Percentiles rank a stretch among this genome's conserved stretches.
Conservation (phyloP, 1,140 invertebrate genomes). For the Drusus annulatus region DNA sequence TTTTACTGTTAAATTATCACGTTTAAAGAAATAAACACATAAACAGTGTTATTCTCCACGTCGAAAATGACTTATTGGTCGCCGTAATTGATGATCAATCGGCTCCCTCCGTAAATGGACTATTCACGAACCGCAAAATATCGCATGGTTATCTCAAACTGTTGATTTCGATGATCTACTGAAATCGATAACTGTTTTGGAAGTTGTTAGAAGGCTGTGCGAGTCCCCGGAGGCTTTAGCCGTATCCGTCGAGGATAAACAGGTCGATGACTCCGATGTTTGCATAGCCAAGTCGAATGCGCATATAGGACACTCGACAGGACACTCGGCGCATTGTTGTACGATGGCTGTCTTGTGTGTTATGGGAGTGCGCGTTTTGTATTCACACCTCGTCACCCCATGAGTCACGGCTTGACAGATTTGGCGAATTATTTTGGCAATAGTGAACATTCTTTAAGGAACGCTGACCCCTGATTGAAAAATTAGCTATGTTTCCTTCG, state of each 20-base stretch:
- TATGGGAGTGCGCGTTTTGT: slow-evolving; percentile 27
- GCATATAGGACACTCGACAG: slow-evolving; percentile 8
- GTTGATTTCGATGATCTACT: too few relatives aligned
- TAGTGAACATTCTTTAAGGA: slow-evolving; percentile 32
- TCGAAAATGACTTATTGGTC: not conserved
- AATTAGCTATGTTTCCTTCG: not conserved
- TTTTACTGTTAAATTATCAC: too few relatives aligned
- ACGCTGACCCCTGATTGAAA: slow-evolving; percentile 32
- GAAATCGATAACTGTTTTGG: too few relatives aligned
- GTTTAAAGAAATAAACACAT: too few relatives aligned
- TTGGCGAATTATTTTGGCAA: slow-evolving; percentile 44
- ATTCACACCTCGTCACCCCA: slow-evolving; percentile 30
- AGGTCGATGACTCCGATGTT: slow-evolving; percentile 17
- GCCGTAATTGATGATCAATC: not conserved
- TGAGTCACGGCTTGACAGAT: slow-evolving; percentile 31
- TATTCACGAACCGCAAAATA: too few relatives aligned
- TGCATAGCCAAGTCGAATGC: not conserved
- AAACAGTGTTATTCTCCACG: not conserved
- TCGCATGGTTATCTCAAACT: too few relatives aligned
- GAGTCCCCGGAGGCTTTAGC: too few relatives aligned
- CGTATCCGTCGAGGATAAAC: not conserved
- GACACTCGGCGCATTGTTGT: slow-evolving; percentile 29
- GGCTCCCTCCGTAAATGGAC: not conserved
- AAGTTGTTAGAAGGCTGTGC: too few relatives aligned
- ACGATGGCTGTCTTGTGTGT: slow-evolving; percentile 24